Conservation (phyloP, 2,888 invertebrate genomes). For the Sarcophaga subvicina region DNA sequence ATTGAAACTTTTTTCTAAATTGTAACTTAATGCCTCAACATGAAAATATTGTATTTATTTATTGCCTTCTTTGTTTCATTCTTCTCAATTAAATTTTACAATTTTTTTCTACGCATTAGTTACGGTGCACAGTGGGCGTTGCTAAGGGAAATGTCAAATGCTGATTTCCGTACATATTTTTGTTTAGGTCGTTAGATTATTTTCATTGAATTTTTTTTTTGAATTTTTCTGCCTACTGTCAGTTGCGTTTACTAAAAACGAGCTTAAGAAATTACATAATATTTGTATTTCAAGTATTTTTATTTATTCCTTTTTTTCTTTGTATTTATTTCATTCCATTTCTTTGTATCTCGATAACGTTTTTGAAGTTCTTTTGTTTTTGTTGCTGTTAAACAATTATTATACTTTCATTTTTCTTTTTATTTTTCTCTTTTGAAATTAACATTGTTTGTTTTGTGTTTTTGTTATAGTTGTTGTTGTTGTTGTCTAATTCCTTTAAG, state of each 20-base stretch:
- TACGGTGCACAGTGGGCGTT: not conserved
- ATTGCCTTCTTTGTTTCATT: constrained; percentile 69
- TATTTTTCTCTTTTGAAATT: not conserved
- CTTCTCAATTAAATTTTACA: constrained; percentile 57
- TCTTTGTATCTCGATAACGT: too few relatives aligned
- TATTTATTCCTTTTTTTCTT: not conserved
- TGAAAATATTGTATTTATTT: constrained; percentile 66
- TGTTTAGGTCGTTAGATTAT: not conserved
- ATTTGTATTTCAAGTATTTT: constrained; percentile 28
- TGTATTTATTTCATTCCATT: not conserved
- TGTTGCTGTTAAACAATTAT: not conserved
- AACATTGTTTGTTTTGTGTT: too few relatives aligned
- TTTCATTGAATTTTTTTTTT: not conserved
- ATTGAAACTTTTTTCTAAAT: constrained; percentile 71
- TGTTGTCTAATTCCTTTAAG: constrained; percentile 49
- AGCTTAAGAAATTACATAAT: constrained; percentile 1
- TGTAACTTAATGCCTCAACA: constrained; percentile 70
- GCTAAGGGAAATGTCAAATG: not conserved
- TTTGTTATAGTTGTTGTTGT: not conserved
- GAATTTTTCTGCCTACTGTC: not conserved
- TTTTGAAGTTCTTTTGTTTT: not conserved
- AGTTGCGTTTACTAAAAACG: not conserved
- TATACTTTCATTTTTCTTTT: not conserved
- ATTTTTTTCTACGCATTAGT: constrained; percentile 21
- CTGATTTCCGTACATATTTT: not conserved